phyloP scores from a whole-genome alignment of 1,140 invertebrate species.

The Drosophila elegans region DNA sequence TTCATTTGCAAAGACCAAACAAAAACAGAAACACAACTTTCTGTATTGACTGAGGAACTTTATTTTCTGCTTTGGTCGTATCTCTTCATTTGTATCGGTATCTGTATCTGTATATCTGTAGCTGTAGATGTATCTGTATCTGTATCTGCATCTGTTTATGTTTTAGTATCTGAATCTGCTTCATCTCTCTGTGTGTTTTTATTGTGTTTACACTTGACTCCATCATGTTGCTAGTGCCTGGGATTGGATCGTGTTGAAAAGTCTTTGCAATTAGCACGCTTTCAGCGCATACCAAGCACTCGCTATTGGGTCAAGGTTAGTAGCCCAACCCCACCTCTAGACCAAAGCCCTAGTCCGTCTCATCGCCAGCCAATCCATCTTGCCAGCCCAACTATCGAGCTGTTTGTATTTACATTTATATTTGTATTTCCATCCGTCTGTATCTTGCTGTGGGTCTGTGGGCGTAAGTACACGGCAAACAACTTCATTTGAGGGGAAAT shows the following conservation, averaged over 20 bases:
- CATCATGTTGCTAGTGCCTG: constrained; percentile 29
- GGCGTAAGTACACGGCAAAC: constrained; percentile 36
- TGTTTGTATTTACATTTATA: constrained; percentile 12
- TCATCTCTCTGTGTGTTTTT: constrained; percentile 38
- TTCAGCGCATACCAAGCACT: constrained; percentile 58
- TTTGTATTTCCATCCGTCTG: constrained; percentile 7
- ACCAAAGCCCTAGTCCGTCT: neutral
- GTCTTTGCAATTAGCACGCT: constrained; percentile 75
- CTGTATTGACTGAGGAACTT: constrained; percentile 28
- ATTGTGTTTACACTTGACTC: constrained; percentile 75
- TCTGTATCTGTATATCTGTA: neutral
- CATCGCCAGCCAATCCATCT: constrained; percentile 26
- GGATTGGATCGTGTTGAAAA: constrained; percentile 59
- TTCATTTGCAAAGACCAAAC: constrained; percentile 43
- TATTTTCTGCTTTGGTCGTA: constrained; percentile 17
- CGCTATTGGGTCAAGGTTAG: constrained; percentile 72
- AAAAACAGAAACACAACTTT: constrained; percentile 11
- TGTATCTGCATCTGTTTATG: constrained; percentile 7
- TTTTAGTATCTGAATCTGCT: constrained; percentile 23
- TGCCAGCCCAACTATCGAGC: constrained; percentile 2
- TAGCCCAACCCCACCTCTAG: constrained; percentile 37
- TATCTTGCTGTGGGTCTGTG: constrained; percentile 7
- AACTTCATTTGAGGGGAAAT: constrained; percentile 26
- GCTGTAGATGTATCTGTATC: neutral
- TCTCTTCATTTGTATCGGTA: neutral